Base-by-base conservation (phyloP, 1,140 invertebrate species). In the Anoplolepis gracilipes region DNA sequence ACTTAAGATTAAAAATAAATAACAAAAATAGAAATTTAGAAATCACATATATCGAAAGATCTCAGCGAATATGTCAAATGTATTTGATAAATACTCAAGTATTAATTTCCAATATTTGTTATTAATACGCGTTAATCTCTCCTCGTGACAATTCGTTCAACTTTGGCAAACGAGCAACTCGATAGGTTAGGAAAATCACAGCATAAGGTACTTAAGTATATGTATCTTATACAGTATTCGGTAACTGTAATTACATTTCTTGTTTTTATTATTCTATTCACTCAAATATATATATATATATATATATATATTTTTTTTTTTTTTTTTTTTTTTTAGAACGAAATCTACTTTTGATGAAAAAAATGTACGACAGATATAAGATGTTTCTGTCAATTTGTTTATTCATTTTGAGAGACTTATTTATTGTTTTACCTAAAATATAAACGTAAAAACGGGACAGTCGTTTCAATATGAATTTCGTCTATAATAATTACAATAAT, bases 401-500 rank as follows among this genome's bases (percentile, higher is more conserved):
- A 87, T 88, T 88, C 30, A 46, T 77, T 70, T 85, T 59, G 53
- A 77, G 77, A 49, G 57, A 69, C 86, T 64, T 53, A 85, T 84
- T 85, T 85, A 49, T 78, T 42, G 84, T 64, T 87, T 87, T 86
- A 82, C 87, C 81, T 90, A 89, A 90, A 91, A 91, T 91, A 91
- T 91, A 91, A 91, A 91, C 81, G 90, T 91, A 91, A 91, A 91
- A 91, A 91, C 87, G 62, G 84, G 88, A 90, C 84, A 87, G 77
- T 91, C 53, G 28, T 86, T 82, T 86, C 89, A 91, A 88, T 90
- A 88, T 87, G 75, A 90, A 77, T 87, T 88, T 84, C 76, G 28
- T 88, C 86, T 70, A 84, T 88, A 88, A 62, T 87, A 88, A 88
- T 69, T n/a, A n/a, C n/a, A 30, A 72, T 39, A n/a, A n/a, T 10